phyloP scores from a whole-genome alignment of 1,140 invertebrate genomes.

The Drosophila pseudoananassae region DNA sequence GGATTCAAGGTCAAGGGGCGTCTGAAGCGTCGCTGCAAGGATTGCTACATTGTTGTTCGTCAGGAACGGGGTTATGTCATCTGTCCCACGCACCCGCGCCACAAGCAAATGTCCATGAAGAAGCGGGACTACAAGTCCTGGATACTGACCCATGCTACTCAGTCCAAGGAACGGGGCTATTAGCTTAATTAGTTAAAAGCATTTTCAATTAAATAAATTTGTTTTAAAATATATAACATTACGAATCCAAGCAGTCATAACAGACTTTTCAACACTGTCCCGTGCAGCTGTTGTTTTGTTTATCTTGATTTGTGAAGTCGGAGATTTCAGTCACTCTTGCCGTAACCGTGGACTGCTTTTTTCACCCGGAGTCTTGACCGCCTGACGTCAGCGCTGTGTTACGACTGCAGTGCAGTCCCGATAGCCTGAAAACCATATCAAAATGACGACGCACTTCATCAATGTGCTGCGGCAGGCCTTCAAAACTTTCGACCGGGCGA shows the following conservation, averaged over 20 bases:
- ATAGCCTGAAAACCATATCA: constrained; percentile 12
- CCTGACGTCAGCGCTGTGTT: constrained; percentile 37
- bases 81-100: constrained; percentile 90
- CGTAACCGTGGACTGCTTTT: constrained; percentile 14
- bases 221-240: constrained; percentile 20
- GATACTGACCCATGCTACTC: constrained; percentile 89
- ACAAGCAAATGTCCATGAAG: constrained; percentile 91
- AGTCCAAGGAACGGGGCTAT: constrained; percentile 86
- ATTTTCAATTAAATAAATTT: constrained; percentile 10
- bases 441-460: constrained; percentile 85
- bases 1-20: constrained; percentile 85
- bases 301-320: constrained; percentile 26
- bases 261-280: constrained; percentile 29
- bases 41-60: constrained; percentile 89
- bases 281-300: constrained; percentile 24
- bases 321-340: constrained; percentile 24
- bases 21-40: constrained; percentile 88
- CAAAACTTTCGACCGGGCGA: constrained; percentile 86
- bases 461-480: constrained; percentile 86
- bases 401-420: constrained; percentile 17
- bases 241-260: neutral
- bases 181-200: constrained; percentile 65
- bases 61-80: constrained; percentile 89
- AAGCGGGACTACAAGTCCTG: constrained; percentile 88
- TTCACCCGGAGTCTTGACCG: constrained; percentile 7